Conservation (phyloP, 2,797 vertebrate genomes). For the Rhabdomys pumilio region DNA sequence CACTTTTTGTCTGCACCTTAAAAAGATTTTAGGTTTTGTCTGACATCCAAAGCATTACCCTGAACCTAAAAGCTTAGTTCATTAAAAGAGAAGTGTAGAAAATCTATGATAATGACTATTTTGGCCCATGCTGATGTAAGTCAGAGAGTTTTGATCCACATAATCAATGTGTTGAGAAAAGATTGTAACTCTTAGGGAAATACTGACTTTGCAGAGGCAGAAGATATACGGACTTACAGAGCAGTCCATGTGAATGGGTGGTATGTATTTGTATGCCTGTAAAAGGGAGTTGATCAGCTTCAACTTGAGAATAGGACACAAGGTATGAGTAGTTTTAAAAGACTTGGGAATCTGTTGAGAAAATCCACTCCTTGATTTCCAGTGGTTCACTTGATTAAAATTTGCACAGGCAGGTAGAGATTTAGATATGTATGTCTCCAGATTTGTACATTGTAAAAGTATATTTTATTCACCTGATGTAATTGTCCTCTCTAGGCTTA, state of each 20-base stretch:
- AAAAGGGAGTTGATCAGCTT: conserved; percentile 1
- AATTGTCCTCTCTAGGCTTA: background rate
- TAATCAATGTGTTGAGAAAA: conserved; percentile 38
- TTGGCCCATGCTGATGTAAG: conserved; percentile 32
- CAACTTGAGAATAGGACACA: background rate
- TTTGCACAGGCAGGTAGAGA: background rate
- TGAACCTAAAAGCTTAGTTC: conserved; percentile 64
- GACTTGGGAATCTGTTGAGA: background rate
- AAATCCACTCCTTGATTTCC: conserved; percentile 2
- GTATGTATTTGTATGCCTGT: background rate
- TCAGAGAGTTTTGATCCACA: conserved; percentile 65
- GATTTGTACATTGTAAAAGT: background rate
- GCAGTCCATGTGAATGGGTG: too few relatives aligned
- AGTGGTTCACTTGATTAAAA: conserved; percentile 32
- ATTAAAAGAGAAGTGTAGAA: conserved; percentile 67
- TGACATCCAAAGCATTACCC: conserved; percentile 55
- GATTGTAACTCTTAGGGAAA: conserved; percentile 60
- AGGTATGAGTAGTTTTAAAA: conserved; percentile 11
- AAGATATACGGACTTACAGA: background rate
- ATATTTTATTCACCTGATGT: background rate
- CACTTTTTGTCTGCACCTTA: conserved; percentile 2
- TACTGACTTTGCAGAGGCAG: conserved; percentile 42
- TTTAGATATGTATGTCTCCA: background rate
- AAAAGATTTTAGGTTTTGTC: conserved; percentile 34
- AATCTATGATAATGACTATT: conserved; percentile 74